phyloP scores from a whole-genome alignment of 1,140 invertebrate species.

The Drosophila nigrodunni region DNA sequence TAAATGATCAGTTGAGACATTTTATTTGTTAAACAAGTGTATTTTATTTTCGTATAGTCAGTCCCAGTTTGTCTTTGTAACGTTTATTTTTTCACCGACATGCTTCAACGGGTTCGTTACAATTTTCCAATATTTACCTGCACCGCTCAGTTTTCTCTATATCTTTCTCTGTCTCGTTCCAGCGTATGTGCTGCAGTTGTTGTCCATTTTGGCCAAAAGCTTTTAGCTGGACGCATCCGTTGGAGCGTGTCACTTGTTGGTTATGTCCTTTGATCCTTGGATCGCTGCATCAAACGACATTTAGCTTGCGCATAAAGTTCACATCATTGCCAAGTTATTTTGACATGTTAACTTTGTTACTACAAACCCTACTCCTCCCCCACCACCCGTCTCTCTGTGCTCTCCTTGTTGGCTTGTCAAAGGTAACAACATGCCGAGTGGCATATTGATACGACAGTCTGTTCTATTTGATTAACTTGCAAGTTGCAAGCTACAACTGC shows the following conservation, averaged over 20 bases:
- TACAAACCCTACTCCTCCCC: conserved; percentile 2
- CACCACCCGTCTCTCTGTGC: background rate
- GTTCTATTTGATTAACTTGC: conserved; percentile 47
- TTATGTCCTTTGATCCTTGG: conserved; percentile 43
- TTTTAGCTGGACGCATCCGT: conserved; percentile 71
- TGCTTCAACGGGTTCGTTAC: conserved; percentile 65
- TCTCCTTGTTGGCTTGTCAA: conserved; percentile 5
- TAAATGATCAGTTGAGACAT: no score
- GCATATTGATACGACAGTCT: conserved; percentile 43
- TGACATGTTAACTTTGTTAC: conserved; percentile 80
- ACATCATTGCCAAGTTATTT: conserved; percentile 71
- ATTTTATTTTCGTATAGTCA: conserved; percentile 9
- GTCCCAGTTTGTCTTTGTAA: background rate
- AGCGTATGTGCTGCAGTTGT: conserved; percentile 9
- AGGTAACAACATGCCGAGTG: conserved; percentile 16
- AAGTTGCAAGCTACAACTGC: conserved; percentile 39
- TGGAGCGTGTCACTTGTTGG: conserved; percentile 52
- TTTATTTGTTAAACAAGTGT: background rate
- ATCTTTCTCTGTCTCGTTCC: conserved; percentile 17
- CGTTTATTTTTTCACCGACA: conserved; percentile 43
- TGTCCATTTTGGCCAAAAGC: conserved; percentile 65
- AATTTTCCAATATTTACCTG: conserved; percentile 67
- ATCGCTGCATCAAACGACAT: conserved; percentile 73
- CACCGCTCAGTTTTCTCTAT: conserved; percentile 32
- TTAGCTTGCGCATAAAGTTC: conserved; percentile 80